phyloP scores from a whole-genome alignment of 1,140 invertebrate genomes.

The Telenomus remus region DNA sequence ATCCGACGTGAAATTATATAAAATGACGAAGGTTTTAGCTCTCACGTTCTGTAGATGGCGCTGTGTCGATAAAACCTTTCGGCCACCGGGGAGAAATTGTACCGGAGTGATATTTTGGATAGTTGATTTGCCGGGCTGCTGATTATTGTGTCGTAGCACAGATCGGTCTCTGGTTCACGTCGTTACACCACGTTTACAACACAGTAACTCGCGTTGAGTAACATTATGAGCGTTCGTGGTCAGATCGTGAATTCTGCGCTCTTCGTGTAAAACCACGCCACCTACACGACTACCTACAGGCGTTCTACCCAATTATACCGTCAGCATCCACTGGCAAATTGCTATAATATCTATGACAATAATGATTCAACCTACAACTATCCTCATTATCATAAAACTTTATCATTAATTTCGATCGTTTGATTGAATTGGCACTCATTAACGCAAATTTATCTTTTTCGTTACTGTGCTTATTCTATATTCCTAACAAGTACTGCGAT shows the following conservation, averaged over 20 bases:
- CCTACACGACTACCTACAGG: slow-evolving; percentile 39
- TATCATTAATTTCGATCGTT: no score
- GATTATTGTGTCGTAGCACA: slow-evolving; percentile 61
- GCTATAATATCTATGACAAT: slow-evolving; percentile 21
- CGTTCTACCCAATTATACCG: slow-evolving; percentile 45
- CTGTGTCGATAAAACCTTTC: not conserved
- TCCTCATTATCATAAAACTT: not conserved
- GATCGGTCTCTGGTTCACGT: slow-evolving; percentile 36
- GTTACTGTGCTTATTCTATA: no score
- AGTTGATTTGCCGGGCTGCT: slow-evolving; percentile 60
- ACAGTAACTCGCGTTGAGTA: slow-evolving; percentile 61
- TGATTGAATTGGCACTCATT: no score
- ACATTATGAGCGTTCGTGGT: slow-evolving; percentile 62
- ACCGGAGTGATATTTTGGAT: slow-evolving; percentile 17
- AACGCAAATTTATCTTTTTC: no score
- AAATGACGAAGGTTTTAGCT: not conserved
- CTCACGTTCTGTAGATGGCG: not conserved
- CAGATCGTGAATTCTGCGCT: slow-evolving; percentile 59
- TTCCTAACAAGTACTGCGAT: no score
- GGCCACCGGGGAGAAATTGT: not conserved
- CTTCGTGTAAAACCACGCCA: slow-evolving; percentile 42
- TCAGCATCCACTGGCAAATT: slow-evolving; percentile 17
- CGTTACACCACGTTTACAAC: slow-evolving; percentile 61
- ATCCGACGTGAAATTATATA: slow-evolving; percentile 4
- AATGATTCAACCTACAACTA: not conserved